phyloP scores from a whole-genome alignment of 2,113 vertebrate genomes.

The Craseonycteris thonglongyai region DNA sequence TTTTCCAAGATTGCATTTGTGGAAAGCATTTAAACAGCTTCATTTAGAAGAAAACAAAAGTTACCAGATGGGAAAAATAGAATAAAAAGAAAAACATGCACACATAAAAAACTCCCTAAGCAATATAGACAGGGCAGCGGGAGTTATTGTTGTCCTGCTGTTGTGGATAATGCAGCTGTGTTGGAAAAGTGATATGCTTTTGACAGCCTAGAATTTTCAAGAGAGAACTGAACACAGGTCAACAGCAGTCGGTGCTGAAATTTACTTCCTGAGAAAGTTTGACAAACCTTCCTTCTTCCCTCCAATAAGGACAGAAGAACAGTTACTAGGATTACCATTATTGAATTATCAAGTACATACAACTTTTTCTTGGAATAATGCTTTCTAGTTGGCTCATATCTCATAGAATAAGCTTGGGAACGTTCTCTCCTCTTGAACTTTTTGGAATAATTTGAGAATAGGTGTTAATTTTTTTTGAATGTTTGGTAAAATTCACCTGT shows the following conservation, averaged over 20 bases:
- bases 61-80: conserved; percentile 71
- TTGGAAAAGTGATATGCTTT: conserved; percentile 14
- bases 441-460: no score
- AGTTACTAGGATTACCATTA: background rate
- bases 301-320: background rate
- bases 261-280: conserved; percentile 19
- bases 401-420: no score
- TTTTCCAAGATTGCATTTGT: conserved; percentile 68
- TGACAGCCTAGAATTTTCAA: conserved; percentile 52
- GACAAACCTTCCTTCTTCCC: background rate
- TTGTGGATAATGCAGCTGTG: conserved; percentile 43
- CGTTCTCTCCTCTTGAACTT: no score
- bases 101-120: conserved; percentile 33
- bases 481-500: no score
- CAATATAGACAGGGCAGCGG: background rate
- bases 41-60: conserved; percentile 68
- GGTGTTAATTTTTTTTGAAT: no score
- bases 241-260: conserved; percentile 3
- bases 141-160: conserved; percentile 8
- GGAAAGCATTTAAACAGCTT: conserved; percentile 66
- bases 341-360: background rate
- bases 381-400: background rate
- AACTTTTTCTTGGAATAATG: background rate
- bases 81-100: conserved; percentile 50
- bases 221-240: conserved; percentile 29